phyloP scores from a whole-genome alignment of 2,888 invertebrate species.

The Stenodema calcarata region DNA sequence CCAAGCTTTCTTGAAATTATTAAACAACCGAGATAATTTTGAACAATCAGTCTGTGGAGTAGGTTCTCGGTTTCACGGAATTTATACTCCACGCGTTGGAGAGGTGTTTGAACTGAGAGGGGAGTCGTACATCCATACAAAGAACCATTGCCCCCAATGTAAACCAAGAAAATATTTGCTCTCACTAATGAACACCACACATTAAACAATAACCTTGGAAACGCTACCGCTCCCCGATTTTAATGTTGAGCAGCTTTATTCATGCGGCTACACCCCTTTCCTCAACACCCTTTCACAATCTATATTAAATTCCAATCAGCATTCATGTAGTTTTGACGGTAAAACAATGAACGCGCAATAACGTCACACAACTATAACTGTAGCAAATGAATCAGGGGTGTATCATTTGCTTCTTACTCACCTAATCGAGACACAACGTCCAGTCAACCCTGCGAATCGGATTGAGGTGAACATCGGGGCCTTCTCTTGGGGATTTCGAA shows the following conservation, averaged over 20 bases:
- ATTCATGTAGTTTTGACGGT: background rate
- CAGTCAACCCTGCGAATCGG: too few relatives aligned
- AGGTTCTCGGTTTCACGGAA: background rate
- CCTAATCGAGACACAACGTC: too few relatives aligned
- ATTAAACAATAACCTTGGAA: conserved; percentile 20
- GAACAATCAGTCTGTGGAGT: background rate
- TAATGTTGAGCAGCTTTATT: background rate
- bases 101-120: background rate
- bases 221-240: background rate
- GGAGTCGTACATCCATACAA: conserved; percentile 5
- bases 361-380: too few relatives aligned
- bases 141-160: conserved; percentile 19
- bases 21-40: background rate
- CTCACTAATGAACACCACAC: conserved; percentile 38
- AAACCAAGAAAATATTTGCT: conserved; percentile 31
- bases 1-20: background rate
- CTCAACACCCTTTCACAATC: background rate
- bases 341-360: too few relatives aligned
- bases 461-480: too few relatives aligned
- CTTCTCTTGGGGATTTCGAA: too few relatives aligned
- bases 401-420: too few relatives aligned
- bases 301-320: background rate
- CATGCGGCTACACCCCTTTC: conserved; percentile 1
- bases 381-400: too few relatives aligned
- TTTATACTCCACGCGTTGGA: background rate